Percentiles rank a stretch among this genome's conserved stretches.
These are phyloP conservation scores for Danio jaintianensis DNA, from an alignment of 2,797 vertebrate genomes.

Conservation along the genomic window DNA sequence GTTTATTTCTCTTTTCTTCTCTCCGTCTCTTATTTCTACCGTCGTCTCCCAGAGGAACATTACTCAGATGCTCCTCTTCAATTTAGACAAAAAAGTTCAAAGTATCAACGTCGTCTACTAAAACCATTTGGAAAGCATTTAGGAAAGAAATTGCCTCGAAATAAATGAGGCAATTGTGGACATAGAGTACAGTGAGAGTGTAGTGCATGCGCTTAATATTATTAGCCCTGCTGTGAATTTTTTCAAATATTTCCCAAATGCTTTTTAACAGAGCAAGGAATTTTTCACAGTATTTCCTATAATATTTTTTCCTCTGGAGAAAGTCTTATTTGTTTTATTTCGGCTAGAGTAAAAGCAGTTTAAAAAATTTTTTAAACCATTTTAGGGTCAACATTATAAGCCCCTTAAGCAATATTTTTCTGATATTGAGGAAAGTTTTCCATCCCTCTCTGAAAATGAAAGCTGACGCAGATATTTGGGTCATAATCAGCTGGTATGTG, in stretches of 20 bases:
- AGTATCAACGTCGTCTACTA: not conserved
- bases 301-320: too few species aligned
- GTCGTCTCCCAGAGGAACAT: constrained; percentile 6
- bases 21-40: not conserved
- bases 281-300: too few species aligned
- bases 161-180: not conserved
- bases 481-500: not conserved
- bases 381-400: too few species aligned
- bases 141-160: not conserved
- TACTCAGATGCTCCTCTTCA: not conserved
- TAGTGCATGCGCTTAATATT: not conserved
- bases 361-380: too few species aligned
- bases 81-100: constrained; percentile 7
- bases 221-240: too few species aligned
- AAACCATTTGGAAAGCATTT: not conserved
- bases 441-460: not conserved
- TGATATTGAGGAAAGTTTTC: not conserved
- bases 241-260: too few species aligned
- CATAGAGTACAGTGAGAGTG: not conserved
- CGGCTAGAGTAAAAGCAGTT: too few species aligned
- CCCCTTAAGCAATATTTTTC: not conserved
- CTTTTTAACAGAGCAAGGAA: too few species aligned
- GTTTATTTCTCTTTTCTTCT: not conserved
- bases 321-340: too few species aligned
- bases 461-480: not conserved